Percentiles rank a stretch among this genome's conserved stretches.
These are phyloP conservation scores for Leptinotarsa defecta DNA, from an alignment of 1,140 invertebrate species.

Conservation along the genomic window DNA sequence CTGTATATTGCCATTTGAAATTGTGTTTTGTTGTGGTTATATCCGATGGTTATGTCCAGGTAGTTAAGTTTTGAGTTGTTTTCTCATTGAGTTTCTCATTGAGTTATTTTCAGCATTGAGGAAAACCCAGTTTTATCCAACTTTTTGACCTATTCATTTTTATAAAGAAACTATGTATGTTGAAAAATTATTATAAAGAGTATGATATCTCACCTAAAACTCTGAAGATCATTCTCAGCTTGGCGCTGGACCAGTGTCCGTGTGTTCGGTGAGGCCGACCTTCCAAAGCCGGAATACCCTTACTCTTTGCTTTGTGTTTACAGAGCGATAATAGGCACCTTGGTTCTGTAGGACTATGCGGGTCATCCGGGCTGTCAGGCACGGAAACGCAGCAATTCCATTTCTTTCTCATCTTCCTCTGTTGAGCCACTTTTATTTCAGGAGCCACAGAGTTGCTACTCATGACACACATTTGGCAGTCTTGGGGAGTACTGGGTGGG, in stretches of 20 bases:
- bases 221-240: slow-evolving; percentile 54
- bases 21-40: too few relatives aligned
- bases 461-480: slow-evolving; percentile 53
- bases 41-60: too few relatives aligned
- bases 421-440: slow-evolving; percentile 33
- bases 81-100: too few relatives aligned
- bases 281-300: slow-evolving; percentile 42
- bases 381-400: slow-evolving; percentile 64
- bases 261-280: slow-evolving; percentile 48
- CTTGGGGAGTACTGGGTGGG: slow-evolving; percentile 54
- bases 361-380: slow-evolving; percentile 62
- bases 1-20: too few relatives aligned
- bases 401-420: slow-evolving; percentile 50
- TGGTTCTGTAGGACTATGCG: slow-evolving; percentile 49
- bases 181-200: too few relatives aligned
- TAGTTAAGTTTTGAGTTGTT: too few relatives aligned
- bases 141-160: too few relatives aligned
- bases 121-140: too few relatives aligned
- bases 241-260: slow-evolving; percentile 55
- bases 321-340: slow-evolving; percentile 52
- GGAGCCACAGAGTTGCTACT: slow-evolving; percentile 43
- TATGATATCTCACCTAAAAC: slow-evolving; percentile 46
- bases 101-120: too few relatives aligned
- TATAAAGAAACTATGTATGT: too few relatives aligned
- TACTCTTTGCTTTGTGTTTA: slow-evolving; percentile 50